Conservation (phyloP, 2,888 invertebrate species). For the Clepsis dumicolana region DNA sequence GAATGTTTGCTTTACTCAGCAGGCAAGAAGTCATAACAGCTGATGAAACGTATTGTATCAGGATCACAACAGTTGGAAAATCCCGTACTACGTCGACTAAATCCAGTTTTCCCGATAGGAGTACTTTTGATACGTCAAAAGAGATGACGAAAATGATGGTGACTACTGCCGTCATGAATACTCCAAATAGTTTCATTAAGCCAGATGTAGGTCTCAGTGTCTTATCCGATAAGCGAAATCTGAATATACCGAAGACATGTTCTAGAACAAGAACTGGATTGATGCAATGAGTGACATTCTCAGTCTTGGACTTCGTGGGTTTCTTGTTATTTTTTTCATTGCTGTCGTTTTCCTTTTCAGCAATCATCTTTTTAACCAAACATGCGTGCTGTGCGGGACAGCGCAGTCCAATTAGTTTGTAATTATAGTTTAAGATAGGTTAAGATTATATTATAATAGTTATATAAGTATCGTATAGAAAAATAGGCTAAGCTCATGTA, state of each 20-base stretch:
- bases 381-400: too few species aligned
- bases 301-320: constrained; percentile 45
- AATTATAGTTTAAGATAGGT: too few species aligned
- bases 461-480: too few species aligned
- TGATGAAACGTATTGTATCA: constrained; percentile 56
- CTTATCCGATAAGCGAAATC: constrained; percentile 54
- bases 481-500: too few species aligned
- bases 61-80: constrained; percentile 53
- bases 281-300: constrained; percentile 49
- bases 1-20: constrained; percentile 53
- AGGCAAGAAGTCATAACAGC: constrained; percentile 53
- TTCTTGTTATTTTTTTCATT: constrained; percentile 13
- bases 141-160: constrained; percentile 47
- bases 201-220: constrained; percentile 50
- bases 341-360: constrained; percentile 1
- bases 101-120: constrained; percentile 43
- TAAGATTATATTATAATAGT: too few species aligned
- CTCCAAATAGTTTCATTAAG: constrained; percentile 54
- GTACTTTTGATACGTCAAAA: constrained; percentile 44
- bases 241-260: constrained; percentile 60
- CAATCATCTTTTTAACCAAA: constrained; percentile 1
- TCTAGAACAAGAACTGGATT: constrained; percentile 56
- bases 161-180: constrained; percentile 47
- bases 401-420: too few species aligned
- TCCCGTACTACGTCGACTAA: constrained; percentile 51